phyloP scores from a whole-genome alignment of 2,888 invertebrate species.

The Mesorhabditis spiculigera region DNA sequence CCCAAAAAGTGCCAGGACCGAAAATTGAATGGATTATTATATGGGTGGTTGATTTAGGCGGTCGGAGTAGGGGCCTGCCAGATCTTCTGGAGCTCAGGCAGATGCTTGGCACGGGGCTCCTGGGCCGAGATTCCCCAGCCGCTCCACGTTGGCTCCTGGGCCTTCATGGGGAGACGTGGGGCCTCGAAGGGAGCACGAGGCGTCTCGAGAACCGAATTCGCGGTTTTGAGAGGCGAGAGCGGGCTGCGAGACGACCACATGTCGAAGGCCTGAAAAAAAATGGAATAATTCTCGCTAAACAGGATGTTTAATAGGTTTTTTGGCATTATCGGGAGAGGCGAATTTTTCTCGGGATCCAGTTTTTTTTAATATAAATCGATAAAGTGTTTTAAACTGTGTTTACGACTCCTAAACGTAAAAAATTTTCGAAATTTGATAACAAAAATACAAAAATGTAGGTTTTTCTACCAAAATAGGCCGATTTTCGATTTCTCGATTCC shows the following conservation, averaged over 20 bases:
- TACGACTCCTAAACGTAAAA: no score
- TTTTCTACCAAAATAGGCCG: no score
- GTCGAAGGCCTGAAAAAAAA: not conserved
- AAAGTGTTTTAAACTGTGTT: no score
- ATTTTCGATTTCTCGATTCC: no score
- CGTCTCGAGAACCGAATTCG: not conserved
- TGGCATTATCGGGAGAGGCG: not conserved
- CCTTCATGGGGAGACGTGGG: not conserved
- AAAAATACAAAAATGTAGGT: no score
- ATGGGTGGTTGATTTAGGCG: not conserved
- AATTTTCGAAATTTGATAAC: no score
- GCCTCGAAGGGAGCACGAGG: not conserved
- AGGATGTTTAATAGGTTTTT: not conserved
- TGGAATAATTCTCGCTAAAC: not conserved
- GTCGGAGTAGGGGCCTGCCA: slow-evolving; percentile 2
- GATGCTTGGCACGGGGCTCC: not conserved
- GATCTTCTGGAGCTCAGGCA: not conserved
- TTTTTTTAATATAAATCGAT: no score
- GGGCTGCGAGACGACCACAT: not conserved
- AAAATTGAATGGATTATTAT: no score
- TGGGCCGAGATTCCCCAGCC: not conserved
- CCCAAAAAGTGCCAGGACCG: not conserved
- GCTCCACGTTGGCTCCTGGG: not conserved
- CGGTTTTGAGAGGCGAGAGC: not conserved
- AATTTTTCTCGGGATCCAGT: no score